phyloP scores from a whole-genome alignment of 2,888 invertebrate species.

The Lamproptera curius region DNA sequence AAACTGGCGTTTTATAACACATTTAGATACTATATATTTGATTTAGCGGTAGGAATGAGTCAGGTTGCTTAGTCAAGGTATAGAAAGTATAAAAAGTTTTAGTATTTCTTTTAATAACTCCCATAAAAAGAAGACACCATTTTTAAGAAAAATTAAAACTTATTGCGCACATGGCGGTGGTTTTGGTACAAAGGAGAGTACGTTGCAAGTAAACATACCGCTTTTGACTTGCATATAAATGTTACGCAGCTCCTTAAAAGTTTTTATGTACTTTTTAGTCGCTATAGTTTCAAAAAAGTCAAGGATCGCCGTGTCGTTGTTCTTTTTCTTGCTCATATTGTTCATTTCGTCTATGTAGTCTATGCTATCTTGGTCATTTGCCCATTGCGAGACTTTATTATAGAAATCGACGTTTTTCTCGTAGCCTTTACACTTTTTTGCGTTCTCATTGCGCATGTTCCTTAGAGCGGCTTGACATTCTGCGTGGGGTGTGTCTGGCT shows the following conservation, averaged over 20 bases:
- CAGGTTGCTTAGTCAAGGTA: too few relatives aligned
- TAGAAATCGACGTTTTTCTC: slow-evolving; percentile 9
- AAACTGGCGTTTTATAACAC: too few relatives aligned
- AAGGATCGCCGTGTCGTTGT: slow-evolving; percentile 2
- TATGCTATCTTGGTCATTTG: slow-evolving; percentile 1
- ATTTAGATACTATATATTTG: too few relatives aligned
- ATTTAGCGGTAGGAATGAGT: too few relatives aligned
- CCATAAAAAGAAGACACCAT: too few relatives aligned
- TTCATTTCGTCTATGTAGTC: slow-evolving; percentile 11
- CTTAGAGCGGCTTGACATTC: slow-evolving; percentile 4
- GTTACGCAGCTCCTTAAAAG: slow-evolving; percentile 1
- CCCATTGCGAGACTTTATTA: background rate
- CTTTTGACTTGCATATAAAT: slow-evolving; percentile 9
- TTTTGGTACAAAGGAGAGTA: slow-evolving; percentile 10
- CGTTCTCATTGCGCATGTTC: slow-evolving; percentile 4
- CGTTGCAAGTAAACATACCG: slow-evolving; percentile 12
- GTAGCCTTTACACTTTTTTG: slow-evolving; percentile 15
- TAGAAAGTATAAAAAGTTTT: too few relatives aligned
- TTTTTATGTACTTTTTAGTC: slow-evolving; percentile 5
- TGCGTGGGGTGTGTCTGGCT: slow-evolving; percentile 10
- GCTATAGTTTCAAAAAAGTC: slow-evolving; percentile 10
- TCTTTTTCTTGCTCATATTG: slow-evolving; percentile 1
- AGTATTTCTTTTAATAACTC: too few relatives aligned
- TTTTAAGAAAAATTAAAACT: background rate
- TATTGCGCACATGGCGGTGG: slow-evolving; percentile 6